Base-by-base conservation (phyloP, 2,797 vertebrate species). In the Squalus acanthias region DNA sequence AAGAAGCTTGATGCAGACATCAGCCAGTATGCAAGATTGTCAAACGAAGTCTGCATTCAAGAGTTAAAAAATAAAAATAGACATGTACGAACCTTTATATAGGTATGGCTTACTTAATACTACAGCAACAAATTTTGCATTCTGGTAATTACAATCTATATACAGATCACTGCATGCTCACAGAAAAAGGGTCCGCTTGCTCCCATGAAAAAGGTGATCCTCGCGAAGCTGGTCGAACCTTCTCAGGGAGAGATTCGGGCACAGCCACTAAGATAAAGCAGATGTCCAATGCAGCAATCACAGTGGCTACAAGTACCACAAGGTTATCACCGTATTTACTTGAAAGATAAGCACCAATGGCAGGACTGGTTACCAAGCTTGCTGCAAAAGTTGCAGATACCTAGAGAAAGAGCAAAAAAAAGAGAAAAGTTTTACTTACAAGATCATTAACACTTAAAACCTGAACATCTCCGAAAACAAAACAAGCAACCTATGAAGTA, bases 371-470 rank as follows among this genome's bases (percentile, higher is more conserved):
- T 94, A 99, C 99, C 97, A 99, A 97, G 97, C 99, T 99, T 96
- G 99, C 99, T 5, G 99, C 99, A 96, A 99, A 99, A 0, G 99
- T 99, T 63, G 99, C 99, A 0, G 99, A 99, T 67, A 99, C 99
- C 99, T 99, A 70, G 17, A 95, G 20, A 33, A 2, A 4, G 63
- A 29, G 29, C 63, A 33, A 53, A 82, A 24, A 24, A 50, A 29
- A 74, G 24, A 82, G 22, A 88, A 22, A 94, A 29, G 24, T 63
- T 63, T 91, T 92, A 67, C 60, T 67, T 39, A 63, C 4, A 65
- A 67, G 33, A 22, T 63, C 57, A 63, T 67, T 67, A 65, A 92
- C 29, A 5, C 26, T 60, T 63, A 50, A 46, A 85, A 85, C 20
- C 10, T 33, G 53, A 85, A 85, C 29, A 57, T 89, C 3, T 17